Conservation (phyloP, 2,113 vertebrate species). For the Zapus hudsonius region DNA sequence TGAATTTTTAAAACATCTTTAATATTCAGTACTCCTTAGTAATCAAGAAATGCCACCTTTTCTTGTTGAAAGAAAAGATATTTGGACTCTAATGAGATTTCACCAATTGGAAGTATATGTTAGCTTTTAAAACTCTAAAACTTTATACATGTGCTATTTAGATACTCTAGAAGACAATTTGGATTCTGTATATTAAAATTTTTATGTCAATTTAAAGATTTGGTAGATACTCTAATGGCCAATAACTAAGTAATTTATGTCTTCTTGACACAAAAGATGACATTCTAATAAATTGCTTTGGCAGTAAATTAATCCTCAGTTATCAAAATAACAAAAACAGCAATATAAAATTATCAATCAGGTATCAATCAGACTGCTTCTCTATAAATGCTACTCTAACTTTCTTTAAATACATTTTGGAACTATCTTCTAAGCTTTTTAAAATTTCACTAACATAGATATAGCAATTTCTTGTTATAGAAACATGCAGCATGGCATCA, state of each 20-base stretch:
- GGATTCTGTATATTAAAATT: background rate
- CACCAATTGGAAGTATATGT: background rate
- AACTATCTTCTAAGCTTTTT: background rate
- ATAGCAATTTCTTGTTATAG: background rate
- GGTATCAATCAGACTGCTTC: too few relatives aligned
- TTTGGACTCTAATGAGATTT: background rate
- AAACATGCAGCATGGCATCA: too few relatives aligned
- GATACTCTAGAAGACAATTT: background rate
- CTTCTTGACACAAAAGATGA: background rate
- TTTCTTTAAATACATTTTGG: background rate
- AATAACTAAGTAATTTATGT: background rate
- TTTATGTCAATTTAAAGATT: background rate
- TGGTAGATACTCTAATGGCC: background rate
- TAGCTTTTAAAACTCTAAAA: background rate
- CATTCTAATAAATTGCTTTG: background rate
- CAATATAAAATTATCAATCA: background rate
- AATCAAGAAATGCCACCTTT: background rate
- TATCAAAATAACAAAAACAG: background rate
- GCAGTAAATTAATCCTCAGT: background rate
- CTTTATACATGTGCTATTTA: too few relatives aligned
- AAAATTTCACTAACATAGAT: background rate
- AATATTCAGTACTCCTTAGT: background rate
- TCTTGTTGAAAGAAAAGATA: background rate
- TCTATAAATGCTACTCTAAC: background rate
- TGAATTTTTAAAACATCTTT: background rate